These are phyloP conservation scores for Mobula hypostoma DNA, from an alignment of 2,113 vertebrate species.

Conservation along the genomic window DNA sequence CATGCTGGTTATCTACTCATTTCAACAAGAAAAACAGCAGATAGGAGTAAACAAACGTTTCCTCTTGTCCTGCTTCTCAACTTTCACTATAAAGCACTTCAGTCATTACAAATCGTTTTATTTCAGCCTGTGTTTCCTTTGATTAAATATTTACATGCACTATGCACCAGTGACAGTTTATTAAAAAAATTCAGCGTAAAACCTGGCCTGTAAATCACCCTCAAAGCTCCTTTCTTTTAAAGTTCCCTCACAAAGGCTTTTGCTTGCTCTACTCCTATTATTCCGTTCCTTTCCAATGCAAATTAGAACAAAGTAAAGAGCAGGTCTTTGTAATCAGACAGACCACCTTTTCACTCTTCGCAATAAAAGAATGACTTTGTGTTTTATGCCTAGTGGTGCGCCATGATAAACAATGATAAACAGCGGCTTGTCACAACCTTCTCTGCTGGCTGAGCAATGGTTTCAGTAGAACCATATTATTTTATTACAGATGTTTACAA, in stretches of 20 bases:
- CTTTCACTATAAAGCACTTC: not conserved
- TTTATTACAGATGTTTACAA: not conserved
- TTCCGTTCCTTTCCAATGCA: slow-evolving; percentile 8
- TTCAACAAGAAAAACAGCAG: not conserved
- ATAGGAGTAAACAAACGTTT: not conserved
- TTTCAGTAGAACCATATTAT: not conserved
- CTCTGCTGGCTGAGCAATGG: not conserved
- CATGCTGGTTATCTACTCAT: not conserved
- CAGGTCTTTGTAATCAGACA: slow-evolving; percentile 53
- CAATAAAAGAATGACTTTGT: slow-evolving; percentile 40
- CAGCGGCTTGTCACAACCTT: slow-evolving; percentile 42
- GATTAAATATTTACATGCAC: slow-evolving; percentile 31
- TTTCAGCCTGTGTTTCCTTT: slow-evolving; percentile 23
- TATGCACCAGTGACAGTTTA: not conserved
- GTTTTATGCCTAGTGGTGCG: not conserved
- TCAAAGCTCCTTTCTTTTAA: not conserved
- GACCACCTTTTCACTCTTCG: slow-evolving; percentile 45
- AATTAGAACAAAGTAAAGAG: slow-evolving; percentile 46
- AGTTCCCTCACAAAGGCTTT: slow-evolving; percentile 17
- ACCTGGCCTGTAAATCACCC: slow-evolving; percentile 20
- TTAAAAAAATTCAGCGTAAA: not conserved
- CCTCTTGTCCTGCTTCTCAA: not conserved
- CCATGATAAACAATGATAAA: slow-evolving; percentile 42
- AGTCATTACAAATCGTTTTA: slow-evolving; percentile 13
- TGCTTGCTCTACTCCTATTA: slow-evolving; percentile 31